A percentile compares a stretch with the other conserved stretches of the same genome.
These are phyloP conservation scores for Phocoena phocoena DNA, from an alignment of 2,113 vertebrate species.

Conservation along the genomic window DNA sequence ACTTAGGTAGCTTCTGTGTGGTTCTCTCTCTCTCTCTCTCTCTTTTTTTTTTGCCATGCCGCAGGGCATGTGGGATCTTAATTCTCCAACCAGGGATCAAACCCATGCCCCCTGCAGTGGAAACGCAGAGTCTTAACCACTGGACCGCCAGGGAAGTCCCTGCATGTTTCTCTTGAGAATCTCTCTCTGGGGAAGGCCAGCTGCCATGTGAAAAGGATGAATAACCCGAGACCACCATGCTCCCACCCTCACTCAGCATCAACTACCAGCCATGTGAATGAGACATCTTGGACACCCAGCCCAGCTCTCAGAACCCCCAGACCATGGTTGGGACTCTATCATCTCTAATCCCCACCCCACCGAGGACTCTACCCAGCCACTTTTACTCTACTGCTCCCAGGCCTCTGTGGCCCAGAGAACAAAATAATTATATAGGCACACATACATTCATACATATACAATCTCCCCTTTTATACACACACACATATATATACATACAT, in stretches of 20 bases:
- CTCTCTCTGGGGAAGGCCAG: not conserved
- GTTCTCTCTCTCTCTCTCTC: not conserved
- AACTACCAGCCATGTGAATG: not conserved
- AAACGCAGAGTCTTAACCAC: too few species aligned
- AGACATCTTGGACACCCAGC: not conserved
- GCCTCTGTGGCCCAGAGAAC: not conserved
- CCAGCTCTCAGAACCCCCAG: not conserved
- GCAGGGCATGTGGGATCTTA: too few species aligned
- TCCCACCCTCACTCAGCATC: not conserved
- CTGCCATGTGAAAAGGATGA: not conserved
- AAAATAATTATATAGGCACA: not conserved
- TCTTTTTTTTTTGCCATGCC: too few species aligned
- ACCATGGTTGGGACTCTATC: not conserved
- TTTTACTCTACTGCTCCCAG: not conserved
- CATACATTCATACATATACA: not conserved
- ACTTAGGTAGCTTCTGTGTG: not conserved
- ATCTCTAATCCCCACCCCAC: not conserved
- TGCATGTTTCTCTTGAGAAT: not conserved
- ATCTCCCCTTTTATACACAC: not conserved
- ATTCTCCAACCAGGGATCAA: too few species aligned
- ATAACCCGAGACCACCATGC: not conserved
- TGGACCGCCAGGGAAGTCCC: too few species aligned
- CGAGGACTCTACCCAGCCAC: not conserved
- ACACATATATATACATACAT: accelerated
- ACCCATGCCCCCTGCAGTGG: too few species aligned